A percentile compares a stretch with the other conserved stretches of the same genome.
Evolutionary conservation across 2,888 invertebrate genomes (phyloP).

Genomic region (Gastracanthus pulcherrimus): DNA sequence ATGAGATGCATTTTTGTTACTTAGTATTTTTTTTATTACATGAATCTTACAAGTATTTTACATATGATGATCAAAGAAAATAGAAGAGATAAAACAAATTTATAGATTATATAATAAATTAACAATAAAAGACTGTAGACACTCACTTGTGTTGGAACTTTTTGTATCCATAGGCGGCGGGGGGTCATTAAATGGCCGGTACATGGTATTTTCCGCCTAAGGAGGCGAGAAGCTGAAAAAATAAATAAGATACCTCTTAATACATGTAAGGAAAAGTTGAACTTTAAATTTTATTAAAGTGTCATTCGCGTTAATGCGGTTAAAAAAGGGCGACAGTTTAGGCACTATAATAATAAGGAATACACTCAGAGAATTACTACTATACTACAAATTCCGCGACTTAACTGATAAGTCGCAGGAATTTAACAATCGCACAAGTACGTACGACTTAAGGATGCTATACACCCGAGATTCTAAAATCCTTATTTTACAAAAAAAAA

Average conservation of each 20-base stretch:
- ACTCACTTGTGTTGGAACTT: slow-evolving; percentile 86
- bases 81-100: not conserved
- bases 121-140: slow-evolving; percentile 51
- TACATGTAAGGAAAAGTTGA: not conserved
- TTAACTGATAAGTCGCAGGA: too few species aligned
- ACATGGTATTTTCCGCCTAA: slow-evolving; percentile 91
- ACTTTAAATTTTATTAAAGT: not conserved
- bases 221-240: slow-evolving; percentile 86
- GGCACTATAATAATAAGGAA: too few species aligned
- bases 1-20: too few species aligned
- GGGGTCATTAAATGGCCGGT: slow-evolving; percentile 93
- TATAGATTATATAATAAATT: not conserved
- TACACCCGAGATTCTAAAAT: too few species aligned
- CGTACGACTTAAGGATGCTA: too few species aligned
- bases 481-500: too few species aligned
- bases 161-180: slow-evolving; percentile 89
- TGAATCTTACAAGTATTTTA: too few species aligned
- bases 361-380: too few species aligned
- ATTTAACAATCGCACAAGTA: too few species aligned
- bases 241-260: not conserved
- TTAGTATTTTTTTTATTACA: too few species aligned
- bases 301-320: not conserved
- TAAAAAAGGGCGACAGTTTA: not conserved
- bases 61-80: not conserved
- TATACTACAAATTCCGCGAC: too few species aligned